Percentiles rank a stretch among this genome's conserved stretches.
Conservation (phyloP, 2,888 invertebrate genomes). For the Euplexia lucipara region DNA sequence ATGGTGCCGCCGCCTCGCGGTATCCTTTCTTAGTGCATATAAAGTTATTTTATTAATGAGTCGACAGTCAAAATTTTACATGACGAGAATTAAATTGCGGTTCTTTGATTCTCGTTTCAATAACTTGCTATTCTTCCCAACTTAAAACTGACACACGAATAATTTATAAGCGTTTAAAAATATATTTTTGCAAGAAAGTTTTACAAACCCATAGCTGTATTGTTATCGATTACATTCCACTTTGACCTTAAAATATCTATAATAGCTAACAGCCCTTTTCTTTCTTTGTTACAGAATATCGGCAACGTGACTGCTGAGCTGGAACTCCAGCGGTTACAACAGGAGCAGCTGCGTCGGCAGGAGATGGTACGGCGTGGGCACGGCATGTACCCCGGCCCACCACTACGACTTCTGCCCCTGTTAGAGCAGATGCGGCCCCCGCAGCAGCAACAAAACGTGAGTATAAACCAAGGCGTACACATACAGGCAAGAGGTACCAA, state of each 20-base stretch:
- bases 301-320: conserved; percentile 89
- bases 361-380: conserved; percentile 89
- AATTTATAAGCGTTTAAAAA: background rate
- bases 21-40: conserved; percentile 61
- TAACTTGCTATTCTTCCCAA: conserved; percentile 7
- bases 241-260: background rate
- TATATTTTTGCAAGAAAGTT: too few relatives aligned
- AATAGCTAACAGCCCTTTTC: conserved; percentile 12
- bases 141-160: conserved; percentile 17
- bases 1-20: conserved; percentile 52
- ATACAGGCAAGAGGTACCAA: too few relatives aligned
- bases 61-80: conserved; percentile 41
- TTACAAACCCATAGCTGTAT: too few relatives aligned
- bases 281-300: conserved; percentile 81
- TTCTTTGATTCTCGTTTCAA: conserved; percentile 33
- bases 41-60: conserved; percentile 64
- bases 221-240: background rate
- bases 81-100: conserved; percentile 37
- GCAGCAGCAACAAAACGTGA: conserved; percentile 87
- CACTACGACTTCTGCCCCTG: conserved; percentile 93
- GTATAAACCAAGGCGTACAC: conserved; percentile 42
- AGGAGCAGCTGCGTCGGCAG: conserved; percentile 92
- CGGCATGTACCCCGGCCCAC: conserved; percentile 90
- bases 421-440: conserved; percentile 91
- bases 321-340: conserved; percentile 93